Base-by-base conservation (phyloP, 2,113 vertebrate species). In the Saccopteryx bilineata region DNA sequence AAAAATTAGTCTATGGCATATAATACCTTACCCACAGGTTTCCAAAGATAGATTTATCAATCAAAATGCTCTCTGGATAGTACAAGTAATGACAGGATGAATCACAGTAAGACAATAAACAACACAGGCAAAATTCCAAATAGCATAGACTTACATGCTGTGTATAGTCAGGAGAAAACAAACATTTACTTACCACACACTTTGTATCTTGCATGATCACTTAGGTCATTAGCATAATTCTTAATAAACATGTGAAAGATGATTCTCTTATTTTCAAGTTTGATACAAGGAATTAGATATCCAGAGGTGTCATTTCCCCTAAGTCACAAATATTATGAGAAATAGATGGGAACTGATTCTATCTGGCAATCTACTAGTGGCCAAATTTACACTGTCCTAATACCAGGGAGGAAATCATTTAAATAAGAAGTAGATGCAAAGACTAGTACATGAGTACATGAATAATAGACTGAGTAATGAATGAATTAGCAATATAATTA, bases 61-160 rank as follows among this genome's bases (percentile, higher is more conserved):
- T 80, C 78, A 90, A 81, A 96, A 68, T 63, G n/a, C 9, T 90
- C 69, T 84, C 66, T 94, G n/a, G 78, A n/a, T 91, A 90, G 90
- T 84, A 79, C 46, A 54, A 71, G 5, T n/a, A 93, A 87, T 90
- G 72, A 46, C 46, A 76, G 83, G 19, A 7, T 89, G n/a, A 95
- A 84, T 90, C 75, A 92, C 17, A 52, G 5, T 58, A 87, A 60
- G 13, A 50, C 19, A 72, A 48, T 68, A 84, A 94, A 61, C 60
- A 85, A 31, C 21, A 72, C 12, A 11, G 50, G 33, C 9, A n/a
- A 71, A 69, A 33, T 82, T 69, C 52, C 52, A 88, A 72, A 39
- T 2, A 56, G 18, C 88, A 52, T 7, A 10, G 7, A 80, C 23
- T 69, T 78, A 8, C 0, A 3, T 26, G 26, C 58, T 56, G 7